Evolutionary conservation across 2,888 invertebrate genomes (phyloP).

Genomic region (Andricus quercusramuli): DNA sequence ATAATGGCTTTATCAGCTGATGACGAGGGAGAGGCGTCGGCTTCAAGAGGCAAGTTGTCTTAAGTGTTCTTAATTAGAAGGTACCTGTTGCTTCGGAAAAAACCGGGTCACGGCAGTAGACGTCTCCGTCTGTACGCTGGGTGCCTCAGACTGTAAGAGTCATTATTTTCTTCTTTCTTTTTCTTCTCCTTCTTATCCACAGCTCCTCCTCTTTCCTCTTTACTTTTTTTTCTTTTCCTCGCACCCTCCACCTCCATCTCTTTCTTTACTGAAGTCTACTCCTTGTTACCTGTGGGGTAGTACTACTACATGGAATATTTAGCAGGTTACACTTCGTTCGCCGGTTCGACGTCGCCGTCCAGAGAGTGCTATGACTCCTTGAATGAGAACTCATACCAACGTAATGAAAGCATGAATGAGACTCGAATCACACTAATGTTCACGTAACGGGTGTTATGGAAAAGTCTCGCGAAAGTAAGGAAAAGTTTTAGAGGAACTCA

Average conservation of each 20-base stretch:
- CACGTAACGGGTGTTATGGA: slow-evolving; percentile 48
- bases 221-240: slow-evolving; percentile 51
- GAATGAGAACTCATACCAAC: slow-evolving; percentile 55
- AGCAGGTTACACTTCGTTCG: slow-evolving; percentile 68
- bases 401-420: slow-evolving; percentile 50
- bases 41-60: slow-evolving; percentile 79
- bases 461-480: slow-evolving; percentile 4
- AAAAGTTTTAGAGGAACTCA: neutral
- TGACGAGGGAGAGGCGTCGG: slow-evolving; percentile 74
- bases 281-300: slow-evolving; percentile 54
- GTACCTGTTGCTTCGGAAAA: slow-evolving; percentile 79
- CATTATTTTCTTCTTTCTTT: slow-evolving; percentile 77
- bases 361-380: slow-evolving; percentile 60
- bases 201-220: slow-evolving; percentile 52
- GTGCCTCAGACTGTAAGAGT: slow-evolving; percentile 74
- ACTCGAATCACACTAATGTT: slow-evolving; percentile 45
- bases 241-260: slow-evolving; percentile 23
- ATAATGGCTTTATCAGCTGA: slow-evolving; percentile 76
- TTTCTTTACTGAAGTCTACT: slow-evolving; percentile 46
- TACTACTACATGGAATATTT: slow-evolving; percentile 73
- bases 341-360: slow-evolving; percentile 59
- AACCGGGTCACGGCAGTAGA: slow-evolving; percentile 78
- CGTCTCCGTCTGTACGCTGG: slow-evolving; percentile 61
- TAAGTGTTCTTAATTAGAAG: slow-evolving; percentile 79
- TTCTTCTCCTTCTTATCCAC: slow-evolving; percentile 56